Evolutionary conservation across 2,113 vertebrate species (phyloP), one percentile per base, ranked within the genome.

Genomic region (Pontoporia blainvillei): DNA sequence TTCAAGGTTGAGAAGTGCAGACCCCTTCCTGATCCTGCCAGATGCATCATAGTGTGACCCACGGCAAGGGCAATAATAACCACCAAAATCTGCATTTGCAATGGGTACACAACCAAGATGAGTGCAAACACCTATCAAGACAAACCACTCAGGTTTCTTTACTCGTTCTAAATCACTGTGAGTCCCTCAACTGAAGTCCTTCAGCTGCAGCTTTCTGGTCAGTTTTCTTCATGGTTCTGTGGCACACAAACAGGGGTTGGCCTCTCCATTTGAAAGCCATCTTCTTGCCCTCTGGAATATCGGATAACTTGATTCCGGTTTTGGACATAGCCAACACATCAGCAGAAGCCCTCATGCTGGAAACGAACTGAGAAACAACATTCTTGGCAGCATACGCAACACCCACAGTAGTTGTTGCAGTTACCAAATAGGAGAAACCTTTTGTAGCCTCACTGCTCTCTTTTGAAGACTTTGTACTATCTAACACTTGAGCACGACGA

Each of bases 11-110:
- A 99, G 97, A 0, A 99, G 99, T 4, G 99, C 99, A 0, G 99
- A 99, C 36, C 99, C 99, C 97, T 99, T 99, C 85, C 99, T 61
- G 59, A 61, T 61, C 59, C 9, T 29, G 59, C 59, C 23, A 29
- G 99, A 99, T 5, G 99, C 99, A 3, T 99, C 99, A 0, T 99
- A 99, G 98, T 99, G 99, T n/a, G 99, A 99, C 75, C 99, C 99
- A 4, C 99, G 99, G 98, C 99, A 99, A 14, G 99, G 99, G 97
- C 99, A 99, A 97, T 99, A 99, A 97, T 99, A 99, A 8, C 99
- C 99, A 0, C 99, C 99, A 3, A 69, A 99, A 62, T 99, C 99
- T 0, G 99, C 98, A 69, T 99, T 99, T 49, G 99, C 98, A 14
- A 6, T 99, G 99, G 31, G 25, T 27, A 27, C 23, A 27, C 59